phyloP scores from a whole-genome alignment of 2,888 invertebrate genomes.

The Ornithoptera alexandrae region DNA sequence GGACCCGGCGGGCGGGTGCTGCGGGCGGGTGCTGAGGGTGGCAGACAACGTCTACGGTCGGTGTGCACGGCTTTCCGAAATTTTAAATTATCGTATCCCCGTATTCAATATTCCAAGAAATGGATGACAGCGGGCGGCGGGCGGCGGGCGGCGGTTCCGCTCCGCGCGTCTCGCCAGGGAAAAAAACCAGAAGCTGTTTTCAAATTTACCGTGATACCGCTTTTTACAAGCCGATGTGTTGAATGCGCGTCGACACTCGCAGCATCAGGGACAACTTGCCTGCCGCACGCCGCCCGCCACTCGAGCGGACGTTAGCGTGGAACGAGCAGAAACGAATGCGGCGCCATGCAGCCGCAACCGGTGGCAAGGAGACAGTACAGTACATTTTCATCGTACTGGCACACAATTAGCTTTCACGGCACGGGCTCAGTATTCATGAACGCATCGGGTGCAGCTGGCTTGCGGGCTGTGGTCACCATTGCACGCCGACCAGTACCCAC shows the following conservation, averaged over 20 bases:
- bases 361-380: no score
- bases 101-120: constrained; percentile 14
- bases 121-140: constrained; percentile 9
- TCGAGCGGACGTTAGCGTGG: no score
- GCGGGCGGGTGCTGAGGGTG: background rate
- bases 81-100: constrained; percentile 32
- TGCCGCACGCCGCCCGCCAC: no score
- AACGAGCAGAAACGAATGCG: no score
- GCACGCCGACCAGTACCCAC: no score
- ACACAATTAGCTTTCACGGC: no score
- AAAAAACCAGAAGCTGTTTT: constrained; percentile 6
- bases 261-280: no score
- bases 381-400: no score
- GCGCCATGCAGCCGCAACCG: no score
- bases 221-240: background rate
- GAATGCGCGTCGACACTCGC: background rate
- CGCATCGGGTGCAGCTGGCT: no score
- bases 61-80: constrained; percentile 33
- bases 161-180: constrained; percentile 1
- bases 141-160: constrained; percentile 7
- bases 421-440: no score
- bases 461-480: no score
- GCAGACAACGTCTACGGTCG: constrained; percentile 25
- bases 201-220: background rate
- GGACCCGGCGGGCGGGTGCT: background rate